Conservation (phyloP, 1,140 invertebrate species). For the Neuroterus valhalla region DNA sequence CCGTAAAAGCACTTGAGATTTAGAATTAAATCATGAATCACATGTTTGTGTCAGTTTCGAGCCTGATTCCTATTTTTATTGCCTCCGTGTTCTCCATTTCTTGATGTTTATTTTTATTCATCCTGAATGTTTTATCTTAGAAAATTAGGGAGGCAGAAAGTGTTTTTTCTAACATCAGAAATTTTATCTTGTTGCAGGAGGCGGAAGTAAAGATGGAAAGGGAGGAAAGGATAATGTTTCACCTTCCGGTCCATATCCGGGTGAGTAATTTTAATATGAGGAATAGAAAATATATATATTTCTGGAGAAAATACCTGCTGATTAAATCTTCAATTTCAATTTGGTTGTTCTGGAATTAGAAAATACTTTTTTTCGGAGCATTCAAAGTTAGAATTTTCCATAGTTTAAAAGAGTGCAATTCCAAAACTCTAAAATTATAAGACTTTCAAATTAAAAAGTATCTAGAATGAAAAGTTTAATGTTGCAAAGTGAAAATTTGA, state of each 20-base stretch:
- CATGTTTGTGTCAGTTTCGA: neutral
- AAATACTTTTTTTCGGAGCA: no score
- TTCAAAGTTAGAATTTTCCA: no score
- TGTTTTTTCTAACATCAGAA: slow-evolving; percentile 43
- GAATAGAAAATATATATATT: neutral
- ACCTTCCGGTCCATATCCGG: slow-evolving; percentile 77
- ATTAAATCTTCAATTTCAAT: no score
- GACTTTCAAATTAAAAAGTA: no score
- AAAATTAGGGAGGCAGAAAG: neutral
- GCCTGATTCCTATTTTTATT: neutral
- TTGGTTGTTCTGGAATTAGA: no score
- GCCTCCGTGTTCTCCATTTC: neutral
- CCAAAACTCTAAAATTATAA: no score
- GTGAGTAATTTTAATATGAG: slow-evolving; percentile 61
- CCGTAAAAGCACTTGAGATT: no score
- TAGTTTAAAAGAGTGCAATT: no score
- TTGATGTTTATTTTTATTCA: neutral
- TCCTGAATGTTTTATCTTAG: slow-evolving; percentile 3
- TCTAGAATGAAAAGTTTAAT: no score
- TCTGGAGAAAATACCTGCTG: no score
- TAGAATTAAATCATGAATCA: neutral
- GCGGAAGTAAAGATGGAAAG: slow-evolving; percentile 81
- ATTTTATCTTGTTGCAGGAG: slow-evolving; percentile 77
- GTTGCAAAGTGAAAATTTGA: no score
- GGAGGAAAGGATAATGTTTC: slow-evolving; percentile 82